Evolutionary conservation across 1,140 invertebrate genomes (phyloP).

Genomic region (Dendroctonus ponderosae): DNA sequence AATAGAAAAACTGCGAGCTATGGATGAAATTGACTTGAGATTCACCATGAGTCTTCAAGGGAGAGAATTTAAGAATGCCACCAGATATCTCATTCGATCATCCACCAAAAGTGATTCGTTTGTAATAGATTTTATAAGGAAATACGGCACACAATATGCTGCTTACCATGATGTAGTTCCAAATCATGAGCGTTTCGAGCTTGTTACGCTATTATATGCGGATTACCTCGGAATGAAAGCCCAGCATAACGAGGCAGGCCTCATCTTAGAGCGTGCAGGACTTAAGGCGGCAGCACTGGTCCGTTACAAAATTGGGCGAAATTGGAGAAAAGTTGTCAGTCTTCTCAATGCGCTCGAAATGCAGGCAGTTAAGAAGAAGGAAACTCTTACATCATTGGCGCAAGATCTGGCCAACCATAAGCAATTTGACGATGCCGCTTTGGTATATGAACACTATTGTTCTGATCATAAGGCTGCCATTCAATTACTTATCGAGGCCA

Average conservation of each 20-base stretch:
- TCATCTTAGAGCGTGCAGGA: conserved; percentile 35
- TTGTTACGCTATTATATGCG: conserved; percentile 31
- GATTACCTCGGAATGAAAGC: conserved; percentile 23
- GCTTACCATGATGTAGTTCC: conserved; percentile 29
- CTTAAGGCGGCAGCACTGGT: conserved; percentile 34
- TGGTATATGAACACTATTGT: conserved; percentile 32
- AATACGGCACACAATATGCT: conserved; percentile 29
- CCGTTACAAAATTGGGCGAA: conserved; percentile 24
- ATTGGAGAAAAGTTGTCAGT: conserved; percentile 35
- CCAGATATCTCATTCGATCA: conserved; percentile 34
- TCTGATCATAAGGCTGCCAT: conserved; percentile 30
- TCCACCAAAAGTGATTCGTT: conserved; percentile 3
- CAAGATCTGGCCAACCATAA: conserved; percentile 20
- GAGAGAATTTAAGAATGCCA: conserved; percentile 29
- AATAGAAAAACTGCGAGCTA: conserved; percentile 22
- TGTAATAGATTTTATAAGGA: conserved; percentile 34
- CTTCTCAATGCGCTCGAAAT: conserved; percentile 23
- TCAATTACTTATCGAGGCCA: conserved; percentile 18
- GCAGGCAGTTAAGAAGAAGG: conserved; percentile 4
- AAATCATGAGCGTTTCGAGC: conserved; percentile 21
- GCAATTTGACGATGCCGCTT: conserved; percentile 32
- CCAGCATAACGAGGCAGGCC: conserved; percentile 33
- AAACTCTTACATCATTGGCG: conserved; percentile 25
- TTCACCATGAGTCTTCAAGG: conserved; percentile 31
- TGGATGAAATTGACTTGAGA: conserved; percentile 28